Evolutionary conservation across 2,888 invertebrate species (phyloP).

Genomic region (Asteroscopus sphinx): DNA sequence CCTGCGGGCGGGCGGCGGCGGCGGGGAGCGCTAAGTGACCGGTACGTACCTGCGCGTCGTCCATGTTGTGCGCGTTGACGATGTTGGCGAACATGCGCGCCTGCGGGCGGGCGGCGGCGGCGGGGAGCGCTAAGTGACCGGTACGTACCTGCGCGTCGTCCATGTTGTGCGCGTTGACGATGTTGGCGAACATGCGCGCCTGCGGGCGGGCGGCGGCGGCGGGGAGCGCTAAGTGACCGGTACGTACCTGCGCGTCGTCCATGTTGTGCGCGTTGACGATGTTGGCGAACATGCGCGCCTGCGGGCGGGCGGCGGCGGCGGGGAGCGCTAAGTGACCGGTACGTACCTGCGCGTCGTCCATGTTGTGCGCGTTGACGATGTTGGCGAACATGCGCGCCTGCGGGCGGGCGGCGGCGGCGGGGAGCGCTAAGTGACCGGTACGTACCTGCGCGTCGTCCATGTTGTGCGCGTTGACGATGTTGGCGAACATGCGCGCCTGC

Average conservation of each 20-base stretch:
- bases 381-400: constrained; percentile 30
- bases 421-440: no score
- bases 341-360: constrained; percentile 66
- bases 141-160: constrained; percentile 66
- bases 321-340: no score
- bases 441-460: constrained; percentile 66
- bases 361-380: constrained; percentile 39
- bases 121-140: no score
- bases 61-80: constrained; percentile 40
- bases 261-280: constrained; percentile 40
- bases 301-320: constrained; percentile 26
- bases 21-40: no score
- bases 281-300: constrained; percentile 27
- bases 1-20: constrained; percentile 22
- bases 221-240: no score
- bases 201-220: constrained; percentile 23
- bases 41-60: constrained; percentile 66
- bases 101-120: constrained; percentile 21
- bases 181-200: constrained; percentile 27
- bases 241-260: constrained; percentile 66
- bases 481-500: constrained; percentile 29
- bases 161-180: constrained; percentile 39
- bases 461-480: constrained; percentile 38
- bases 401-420: constrained; percentile 24
- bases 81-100: constrained; percentile 32